Conservation (phyloP, 2,888 invertebrate species). For the Mesorhabditis belari region DNA sequence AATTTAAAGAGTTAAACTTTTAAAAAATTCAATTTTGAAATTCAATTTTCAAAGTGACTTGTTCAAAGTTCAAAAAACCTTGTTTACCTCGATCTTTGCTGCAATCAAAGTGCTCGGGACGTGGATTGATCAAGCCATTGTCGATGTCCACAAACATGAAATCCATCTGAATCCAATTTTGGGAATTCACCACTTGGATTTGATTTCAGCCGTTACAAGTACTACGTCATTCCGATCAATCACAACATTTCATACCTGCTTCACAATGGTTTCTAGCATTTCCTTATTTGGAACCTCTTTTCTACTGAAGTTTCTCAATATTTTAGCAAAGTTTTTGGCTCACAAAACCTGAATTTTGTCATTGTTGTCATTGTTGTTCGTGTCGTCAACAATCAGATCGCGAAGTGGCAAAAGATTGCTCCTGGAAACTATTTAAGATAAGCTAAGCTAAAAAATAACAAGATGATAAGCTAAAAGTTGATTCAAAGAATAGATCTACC, state of each 20-base stretch:
- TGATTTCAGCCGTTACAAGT: neutral
- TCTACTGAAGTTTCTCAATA: too few relatives aligned
- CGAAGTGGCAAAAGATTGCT: slow-evolving; percentile 8
- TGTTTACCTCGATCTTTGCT: neutral
- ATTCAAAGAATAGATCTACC: too few relatives aligned
- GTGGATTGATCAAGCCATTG: slow-evolving; percentile 12
- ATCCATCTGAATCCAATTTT: slow-evolving; percentile 8
- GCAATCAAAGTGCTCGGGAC: slow-evolving; percentile 4
- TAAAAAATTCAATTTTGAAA: too few relatives aligned
- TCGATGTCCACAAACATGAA: slow-evolving; percentile 17
- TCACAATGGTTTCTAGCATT: neutral
- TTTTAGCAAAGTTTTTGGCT: too few relatives aligned
- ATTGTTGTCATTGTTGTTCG: neutral
- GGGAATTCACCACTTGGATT: neutral
- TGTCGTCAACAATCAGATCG: slow-evolving; percentile 8
- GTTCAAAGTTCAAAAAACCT: too few relatives aligned
- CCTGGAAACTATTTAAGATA: too few relatives aligned
- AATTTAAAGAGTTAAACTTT: too few relatives aligned
- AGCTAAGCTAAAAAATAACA: too few relatives aligned
- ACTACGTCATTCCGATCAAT: too few relatives aligned
- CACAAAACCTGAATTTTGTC: slow-evolving; percentile 8
- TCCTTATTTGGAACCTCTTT: neutral
- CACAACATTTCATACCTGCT: neutral
- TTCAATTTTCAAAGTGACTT: too few relatives aligned
- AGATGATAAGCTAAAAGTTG: too few relatives aligned